Base-by-base conservation (phyloP, 2,797 vertebrate species). In the Mormyrus proboscirostris region DNA sequence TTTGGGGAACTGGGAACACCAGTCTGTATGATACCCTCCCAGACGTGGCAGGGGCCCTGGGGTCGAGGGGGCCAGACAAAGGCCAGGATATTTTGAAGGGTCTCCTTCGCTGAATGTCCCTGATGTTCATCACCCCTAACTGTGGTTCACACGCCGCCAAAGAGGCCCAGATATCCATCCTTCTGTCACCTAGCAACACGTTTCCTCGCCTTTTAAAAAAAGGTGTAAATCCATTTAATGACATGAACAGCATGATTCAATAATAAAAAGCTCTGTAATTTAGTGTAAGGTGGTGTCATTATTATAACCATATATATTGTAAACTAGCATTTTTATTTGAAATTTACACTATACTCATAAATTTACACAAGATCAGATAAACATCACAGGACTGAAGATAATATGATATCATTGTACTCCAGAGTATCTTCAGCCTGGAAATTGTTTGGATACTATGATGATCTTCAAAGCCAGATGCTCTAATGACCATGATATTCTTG, bases 111-210 rank as follows among this genome's bases (percentile, higher is more conserved):
- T 88, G 12, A 87, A 83, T 83, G 55, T 8, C 85, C 25, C 62
- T 38, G 29, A 89, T 86, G 65, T 84, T 88, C 25, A 88, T 76
- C 86, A 22, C 8, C 53, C 47, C 33, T 33, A 73, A 83, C 50
- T 88, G 55, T 44, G 88, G 86, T 88, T 90, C 89, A 88, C 86
- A 84, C 55, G 44, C 65, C 85, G 51, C 62, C 10, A 53, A 88
- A 82, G 87, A 65, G 69, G 76, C 55, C 62, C 53, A 50, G 22
- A 57, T 91, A 89, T 29, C 33, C 14, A 2, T 19, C 62, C 62
- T 76, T 76, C 59, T 65, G 73, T 92, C 76, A 88, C 91, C 89
- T 88, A 90, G 90, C 90, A 91, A 91, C 90, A 89, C 65, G 55
- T 50, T 89, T 65, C 22, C 44, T 65, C 65, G n/a, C 55, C 7